These are phyloP conservation scores for Hemicrepidius hirtus DNA, from an alignment of 2,888 invertebrate genomes.

Conservation along the genomic window DNA sequence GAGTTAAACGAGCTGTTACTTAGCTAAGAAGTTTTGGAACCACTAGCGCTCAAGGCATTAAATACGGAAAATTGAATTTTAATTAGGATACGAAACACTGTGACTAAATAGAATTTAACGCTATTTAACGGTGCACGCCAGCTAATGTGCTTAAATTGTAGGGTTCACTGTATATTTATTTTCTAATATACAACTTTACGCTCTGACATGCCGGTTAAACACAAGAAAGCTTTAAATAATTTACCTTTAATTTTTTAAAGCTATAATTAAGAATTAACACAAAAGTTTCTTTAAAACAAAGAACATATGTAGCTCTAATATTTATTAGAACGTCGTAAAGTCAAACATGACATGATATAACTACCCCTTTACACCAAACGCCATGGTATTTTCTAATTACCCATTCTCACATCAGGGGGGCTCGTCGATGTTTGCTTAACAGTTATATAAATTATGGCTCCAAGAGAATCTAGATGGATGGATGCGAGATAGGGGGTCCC, in stretches of 20 bases:
- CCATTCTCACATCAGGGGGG: constrained; percentile 41
- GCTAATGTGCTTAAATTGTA: constrained; percentile 9
- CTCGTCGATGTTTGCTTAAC: constrained; percentile 40
- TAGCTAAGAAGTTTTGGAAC: no score
- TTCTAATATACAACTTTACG: not conserved
- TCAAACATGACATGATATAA: constrained; percentile 34
- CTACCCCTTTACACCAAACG: constrained; percentile 41
- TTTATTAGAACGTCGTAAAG: constrained; percentile 15
- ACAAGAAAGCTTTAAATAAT: no score
- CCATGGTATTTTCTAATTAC: constrained; percentile 45
- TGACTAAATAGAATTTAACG: constrained; percentile 20
- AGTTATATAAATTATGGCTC: constrained; percentile 44
- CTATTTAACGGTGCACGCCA: constrained; percentile 10
- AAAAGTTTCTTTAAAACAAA: no score
- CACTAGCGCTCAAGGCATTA: no score
- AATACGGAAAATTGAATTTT: constrained; percentile 11
- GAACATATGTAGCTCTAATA: constrained; percentile 15
- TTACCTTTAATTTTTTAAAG: no score
- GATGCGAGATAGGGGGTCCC: constrained; percentile 36
- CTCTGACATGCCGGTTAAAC: no score
- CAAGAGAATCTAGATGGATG: constrained; percentile 24
- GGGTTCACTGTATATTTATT: constrained; percentile 5
- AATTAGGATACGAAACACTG: constrained; percentile 2
- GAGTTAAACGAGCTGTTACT: no score
- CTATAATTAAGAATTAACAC: no score